These are phyloP conservation scores for Bujurquina vittata DNA, from an alignment of 2,113 vertebrate genomes.

Conservation along the genomic window DNA sequence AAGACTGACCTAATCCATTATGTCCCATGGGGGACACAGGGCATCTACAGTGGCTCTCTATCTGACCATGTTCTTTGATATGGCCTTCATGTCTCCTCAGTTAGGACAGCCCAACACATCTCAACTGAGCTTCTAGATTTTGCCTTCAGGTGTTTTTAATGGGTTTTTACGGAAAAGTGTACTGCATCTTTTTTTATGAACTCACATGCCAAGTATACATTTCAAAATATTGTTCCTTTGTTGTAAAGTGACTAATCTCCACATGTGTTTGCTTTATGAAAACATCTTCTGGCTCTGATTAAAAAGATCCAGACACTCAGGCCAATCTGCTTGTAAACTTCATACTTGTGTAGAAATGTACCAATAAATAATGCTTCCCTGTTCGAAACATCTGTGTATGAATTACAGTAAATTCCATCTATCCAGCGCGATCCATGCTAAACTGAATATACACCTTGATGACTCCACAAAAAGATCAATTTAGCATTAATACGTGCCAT, in stretches of 20 bases:
- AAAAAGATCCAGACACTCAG: not conserved
- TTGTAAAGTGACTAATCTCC: not conserved
- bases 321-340: not conserved
- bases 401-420: not conserved
- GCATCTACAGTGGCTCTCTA: too few relatives aligned
- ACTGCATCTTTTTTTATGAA: not conserved
- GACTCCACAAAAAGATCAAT: conserved; percentile 22
- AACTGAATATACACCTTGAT: not conserved
- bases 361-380: not conserved
- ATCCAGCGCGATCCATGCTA: not conserved
- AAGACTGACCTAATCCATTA: too few relatives aligned
- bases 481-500: conserved; percentile 27
- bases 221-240: conserved; percentile 2
- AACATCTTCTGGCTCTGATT: not conserved
- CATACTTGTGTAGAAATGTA: not conserved
- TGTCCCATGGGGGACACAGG: too few relatives aligned
- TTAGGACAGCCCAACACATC: too few relatives aligned
- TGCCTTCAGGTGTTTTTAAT: too few relatives aligned
- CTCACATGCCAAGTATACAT: not conserved
- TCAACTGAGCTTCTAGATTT: too few relatives aligned
- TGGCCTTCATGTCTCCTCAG: too few relatives aligned
- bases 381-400: not conserved
- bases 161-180: not conserved
- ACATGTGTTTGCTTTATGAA: conserved; percentile 1
- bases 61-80: too few relatives aligned